Percentiles rank a stretch among this genome's conserved stretches.
These are phyloP conservation scores for Phortica okadai DNA, from an alignment of 2,888 invertebrate species.

Conservation along the genomic window DNA sequence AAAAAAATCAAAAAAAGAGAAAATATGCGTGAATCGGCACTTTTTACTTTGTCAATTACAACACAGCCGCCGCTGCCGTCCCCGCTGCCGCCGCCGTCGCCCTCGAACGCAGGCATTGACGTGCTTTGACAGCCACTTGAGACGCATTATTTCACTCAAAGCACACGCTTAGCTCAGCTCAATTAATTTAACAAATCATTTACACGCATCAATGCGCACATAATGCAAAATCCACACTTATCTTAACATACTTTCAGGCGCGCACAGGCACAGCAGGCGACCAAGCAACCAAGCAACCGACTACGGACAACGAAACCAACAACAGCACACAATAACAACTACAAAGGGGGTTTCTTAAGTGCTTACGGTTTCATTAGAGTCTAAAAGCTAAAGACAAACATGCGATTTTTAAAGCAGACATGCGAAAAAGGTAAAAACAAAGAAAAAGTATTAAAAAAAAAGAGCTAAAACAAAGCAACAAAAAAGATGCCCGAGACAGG, in stretches of 20 bases:
- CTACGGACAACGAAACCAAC: neutral
- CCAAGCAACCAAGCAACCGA: neutral
- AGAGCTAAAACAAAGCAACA: neutral
- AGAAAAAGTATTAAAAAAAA: neutral
- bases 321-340: neutral
- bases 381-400: neutral
- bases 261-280: neutral
- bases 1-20: no score
- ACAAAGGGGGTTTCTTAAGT: neutral
- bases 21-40: no score
- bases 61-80: no score
- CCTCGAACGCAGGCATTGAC: no score
- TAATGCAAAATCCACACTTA: neutral
- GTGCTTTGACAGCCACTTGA: neutral
- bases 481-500: neutral
- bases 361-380: neutral
- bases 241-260: neutral
- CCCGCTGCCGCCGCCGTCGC: no score
- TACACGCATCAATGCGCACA: constrained; percentile 7
- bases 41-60: no score
- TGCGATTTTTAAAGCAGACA: neutral
- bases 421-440: neutral
- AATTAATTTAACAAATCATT: constrained; percentile 14
- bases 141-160: neutral
- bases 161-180: neutral